These are phyloP conservation scores for Sphaerophoria rueppellii DNA, from an alignment of 2,888 invertebrate species.

Conservation along the genomic window DNA sequence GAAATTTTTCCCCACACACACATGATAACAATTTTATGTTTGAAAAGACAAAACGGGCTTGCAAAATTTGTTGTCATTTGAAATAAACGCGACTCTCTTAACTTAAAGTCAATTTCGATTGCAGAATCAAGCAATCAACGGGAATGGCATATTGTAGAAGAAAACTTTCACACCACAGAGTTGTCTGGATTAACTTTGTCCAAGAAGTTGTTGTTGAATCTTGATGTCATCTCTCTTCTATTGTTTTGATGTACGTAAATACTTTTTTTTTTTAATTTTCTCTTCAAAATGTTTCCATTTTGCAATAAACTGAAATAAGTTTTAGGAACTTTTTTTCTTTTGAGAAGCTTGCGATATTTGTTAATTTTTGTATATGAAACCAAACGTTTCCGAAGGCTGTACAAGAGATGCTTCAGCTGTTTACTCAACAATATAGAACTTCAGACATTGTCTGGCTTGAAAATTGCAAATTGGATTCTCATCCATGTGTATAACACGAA, in stretches of 20 bases:
- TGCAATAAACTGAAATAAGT: no score
- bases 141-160: conserved; percentile 24
- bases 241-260: conserved; percentile 34
- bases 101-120: conserved; percentile 30
- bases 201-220: conserved; percentile 43
- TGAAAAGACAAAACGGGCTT: conserved; percentile 10
- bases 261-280: conserved; percentile 19
- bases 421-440: no score
- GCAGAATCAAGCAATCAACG: conserved; percentile 55
- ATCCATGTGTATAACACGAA: no score
- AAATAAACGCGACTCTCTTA: conserved; percentile 40
- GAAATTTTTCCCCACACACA: conserved; percentile 55
- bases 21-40: conserved; percentile 38
- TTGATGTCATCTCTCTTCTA: conserved; percentile 58
- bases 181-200: conserved; percentile 73
- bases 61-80: conserved; percentile 34
- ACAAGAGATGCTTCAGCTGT: no score
- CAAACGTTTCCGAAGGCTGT: no score
- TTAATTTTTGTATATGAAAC: no score
- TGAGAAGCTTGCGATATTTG: conserved; percentile 67
- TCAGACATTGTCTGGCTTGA: no score
- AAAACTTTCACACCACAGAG: conserved; percentile 73
- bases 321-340: no score
- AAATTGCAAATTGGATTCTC: no score
- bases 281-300: no score